Evolutionary conservation across 2,888 invertebrate genomes (phyloP).

Genomic region (Mimumesa dahlbomi): DNA sequence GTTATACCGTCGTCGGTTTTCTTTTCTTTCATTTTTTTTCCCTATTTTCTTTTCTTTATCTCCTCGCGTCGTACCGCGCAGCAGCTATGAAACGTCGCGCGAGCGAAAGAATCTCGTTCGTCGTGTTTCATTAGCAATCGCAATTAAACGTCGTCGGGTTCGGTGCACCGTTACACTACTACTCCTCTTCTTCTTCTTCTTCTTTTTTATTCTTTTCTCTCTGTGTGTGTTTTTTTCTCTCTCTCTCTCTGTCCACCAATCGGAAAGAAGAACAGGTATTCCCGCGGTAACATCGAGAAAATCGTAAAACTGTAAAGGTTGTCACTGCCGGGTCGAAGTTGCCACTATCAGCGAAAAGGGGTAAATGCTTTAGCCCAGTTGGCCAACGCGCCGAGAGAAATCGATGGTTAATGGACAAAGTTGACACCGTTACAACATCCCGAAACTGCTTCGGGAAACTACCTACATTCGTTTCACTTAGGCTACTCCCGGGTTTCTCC

Average conservation of each 20-base stretch:
- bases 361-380: constrained; percentile 68
- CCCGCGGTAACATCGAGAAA: too few relatives aligned
- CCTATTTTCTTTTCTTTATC: too few relatives aligned
- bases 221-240: too few relatives aligned
- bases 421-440: constrained; percentile 70
- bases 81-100: too few relatives aligned
- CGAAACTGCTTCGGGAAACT: constrained; percentile 64
- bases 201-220: too few relatives aligned
- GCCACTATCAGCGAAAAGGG: constrained; percentile 48
- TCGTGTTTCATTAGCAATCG: constrained; percentile 42
- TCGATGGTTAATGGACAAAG: constrained; percentile 76
- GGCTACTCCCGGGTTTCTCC: constrained; percentile 26
- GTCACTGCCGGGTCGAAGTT: constrained; percentile 40
- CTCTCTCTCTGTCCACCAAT: too few relatives aligned
- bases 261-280: too few relatives aligned
- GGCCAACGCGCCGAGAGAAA: constrained; percentile 65
- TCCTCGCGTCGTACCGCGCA: too few relatives aligned
- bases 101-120: background rate
- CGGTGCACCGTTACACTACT: background rate
- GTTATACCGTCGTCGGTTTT: background rate
- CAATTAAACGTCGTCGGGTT: constrained; percentile 33
- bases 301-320: constrained; percentile 33
- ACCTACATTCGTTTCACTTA: constrained; percentile 67
- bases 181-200: background rate
- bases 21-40: too few relatives aligned